phyloP scores from a whole-genome alignment of 2,113 vertebrate species.

The Ictidomys tridecemlineatus region DNA sequence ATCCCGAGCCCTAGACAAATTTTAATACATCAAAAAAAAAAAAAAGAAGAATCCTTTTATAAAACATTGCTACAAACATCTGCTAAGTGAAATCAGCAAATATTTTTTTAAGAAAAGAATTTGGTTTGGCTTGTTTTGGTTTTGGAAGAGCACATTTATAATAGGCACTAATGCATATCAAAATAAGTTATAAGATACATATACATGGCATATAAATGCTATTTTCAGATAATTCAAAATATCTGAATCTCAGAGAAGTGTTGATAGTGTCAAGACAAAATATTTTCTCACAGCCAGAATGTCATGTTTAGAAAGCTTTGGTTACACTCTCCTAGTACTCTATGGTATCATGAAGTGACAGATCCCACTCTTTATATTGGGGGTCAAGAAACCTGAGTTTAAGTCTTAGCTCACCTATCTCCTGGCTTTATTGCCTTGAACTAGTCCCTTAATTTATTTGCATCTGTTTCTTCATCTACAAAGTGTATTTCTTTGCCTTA shows the following conservation, averaged over 20 bases:
- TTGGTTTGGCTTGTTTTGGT: background rate
- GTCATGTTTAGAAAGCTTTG: background rate
- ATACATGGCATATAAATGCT: too few species aligned
- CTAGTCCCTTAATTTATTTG: constrained; percentile 29
- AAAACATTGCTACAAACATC: constrained; percentile 6
- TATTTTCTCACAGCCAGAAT: constrained; percentile 16
- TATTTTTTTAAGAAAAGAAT: background rate
- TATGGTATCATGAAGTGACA: background rate
- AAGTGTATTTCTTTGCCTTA: constrained; percentile 26
- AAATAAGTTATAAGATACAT: background rate
- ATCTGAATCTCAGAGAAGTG: constrained; percentile 30
- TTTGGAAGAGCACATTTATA: background rate
- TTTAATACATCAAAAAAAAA: constrained; percentile 49
- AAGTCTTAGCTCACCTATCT: background rate
- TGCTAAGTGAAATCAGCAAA: background rate
- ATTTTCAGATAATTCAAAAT: constrained; percentile 36
- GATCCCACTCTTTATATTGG: background rate
- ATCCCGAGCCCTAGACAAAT: background rate
- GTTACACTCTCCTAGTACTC: background rate
- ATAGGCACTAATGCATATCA: background rate
- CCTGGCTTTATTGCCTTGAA: constrained; percentile 2
- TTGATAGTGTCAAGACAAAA: background rate
- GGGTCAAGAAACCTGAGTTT: background rate
- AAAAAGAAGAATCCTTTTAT: constrained; percentile 47
- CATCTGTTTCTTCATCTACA: constrained; percentile 39